Base-by-base conservation (phyloP, 2,888 invertebrate species). In the Candidula unifasciata region DNA sequence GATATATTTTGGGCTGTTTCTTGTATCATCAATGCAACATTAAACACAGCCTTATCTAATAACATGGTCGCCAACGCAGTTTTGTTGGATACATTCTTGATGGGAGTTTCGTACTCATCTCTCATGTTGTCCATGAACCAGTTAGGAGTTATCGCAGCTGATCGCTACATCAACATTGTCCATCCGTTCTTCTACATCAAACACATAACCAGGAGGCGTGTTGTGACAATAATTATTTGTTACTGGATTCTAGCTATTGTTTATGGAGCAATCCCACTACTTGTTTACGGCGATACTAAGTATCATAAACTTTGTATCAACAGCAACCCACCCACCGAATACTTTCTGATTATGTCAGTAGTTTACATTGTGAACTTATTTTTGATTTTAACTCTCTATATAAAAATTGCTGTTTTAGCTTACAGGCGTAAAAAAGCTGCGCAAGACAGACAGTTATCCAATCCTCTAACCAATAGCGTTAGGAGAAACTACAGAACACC, bases 391-490 rank as follows among this genome's bases (percentile, higher is more conserved):
- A 71, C 37, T 18, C 37, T 13, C 13, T 16, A 16, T 13, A 13
- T 57, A 57, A 73, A 44, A 73, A 16, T n/a, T n/a, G n/a, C n/a
- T n/a, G n/a, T n/a, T n/a, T n/a, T n/a, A n/a, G n/a, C n/a, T n/a
- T n/a, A n/a, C 33, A 68, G 3, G 33, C 68, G 68, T 68, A 68
- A 68, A 33, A 68, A 68, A 68, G 33, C 68, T 16, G 68, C 68
- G 18, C 30, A 68, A 33, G 30, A 1, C 16, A 33, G 33, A 68
- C 30, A 16, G 18, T 3, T 68, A 33, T 6, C 27, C 6, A 33
- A 2, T 24, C 1, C 16, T 33, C 3, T 33, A 18, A 6, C 16
- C 33, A 33, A 68, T 2, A 24, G 30, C 21, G 3, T 13, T 1
- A 2, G 0, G 1, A 24, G 1, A 21, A 37, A 2, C 2, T 44